Conservation (phyloP, 2,888 invertebrate genomes). For the Pyrochroa serraticornis region DNA sequence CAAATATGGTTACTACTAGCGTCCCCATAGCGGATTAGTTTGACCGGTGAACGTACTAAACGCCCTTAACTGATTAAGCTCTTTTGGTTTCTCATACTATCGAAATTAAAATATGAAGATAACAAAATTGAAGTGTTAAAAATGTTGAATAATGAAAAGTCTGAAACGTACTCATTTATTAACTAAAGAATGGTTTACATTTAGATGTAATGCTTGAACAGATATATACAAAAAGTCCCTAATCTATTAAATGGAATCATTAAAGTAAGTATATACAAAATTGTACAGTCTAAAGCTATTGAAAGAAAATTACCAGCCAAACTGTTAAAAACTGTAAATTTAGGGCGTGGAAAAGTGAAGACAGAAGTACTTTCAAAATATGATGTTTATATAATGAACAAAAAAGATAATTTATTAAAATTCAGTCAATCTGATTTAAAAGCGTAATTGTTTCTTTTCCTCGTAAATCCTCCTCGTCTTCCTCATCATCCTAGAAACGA, state of each 20-base stretch:
- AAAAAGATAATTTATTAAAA: conserved; percentile 8
- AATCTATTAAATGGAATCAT: conserved; percentile 11
- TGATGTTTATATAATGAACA: background rate
- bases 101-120: too few relatives aligned
- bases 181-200: conserved; percentile 9
- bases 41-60: too few relatives aligned
- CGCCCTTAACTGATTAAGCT: too few relatives aligned
- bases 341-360: background rate
- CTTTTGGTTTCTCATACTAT: too few relatives aligned
- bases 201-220: conserved; percentile 8
- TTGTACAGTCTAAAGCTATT: conserved; percentile 10
- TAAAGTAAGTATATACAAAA: conserved; percentile 17
- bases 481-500: conserved; percentile 53
- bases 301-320: background rate
- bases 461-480: conserved; percentile 48
- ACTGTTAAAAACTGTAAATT: background rate
- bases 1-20: too few relatives aligned
- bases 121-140: too few relatives aligned
- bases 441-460: conserved; percentile 53
- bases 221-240: conserved; percentile 18
- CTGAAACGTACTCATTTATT: conserved; percentile 8
- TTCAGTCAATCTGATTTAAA: conserved; percentile 49
- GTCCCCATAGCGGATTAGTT: too few relatives aligned
- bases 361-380: background rate
- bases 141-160: too few relatives aligned